Conservation (phyloP, 2,888 invertebrate species). For the Pseudococcus longispinus region DNA sequence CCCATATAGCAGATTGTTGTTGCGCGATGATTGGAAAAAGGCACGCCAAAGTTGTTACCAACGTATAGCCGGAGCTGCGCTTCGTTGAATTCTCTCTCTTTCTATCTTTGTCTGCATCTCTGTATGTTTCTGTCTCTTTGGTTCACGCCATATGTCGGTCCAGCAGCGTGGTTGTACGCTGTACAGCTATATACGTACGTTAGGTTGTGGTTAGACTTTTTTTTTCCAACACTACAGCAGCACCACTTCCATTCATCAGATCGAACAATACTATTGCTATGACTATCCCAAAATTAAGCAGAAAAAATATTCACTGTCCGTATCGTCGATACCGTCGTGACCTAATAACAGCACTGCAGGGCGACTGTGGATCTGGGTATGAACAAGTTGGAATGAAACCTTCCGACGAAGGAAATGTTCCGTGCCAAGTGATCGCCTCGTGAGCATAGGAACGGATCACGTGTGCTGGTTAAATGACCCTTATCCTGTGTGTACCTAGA, state of each 20-base stretch:
- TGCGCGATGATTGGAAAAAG: conserved; percentile 30
- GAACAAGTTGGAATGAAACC: background rate
- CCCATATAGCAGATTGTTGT: conserved; percentile 21
- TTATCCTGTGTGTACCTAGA: background rate
- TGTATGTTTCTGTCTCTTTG: background rate
- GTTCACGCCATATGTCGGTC: conserved; percentile 21
- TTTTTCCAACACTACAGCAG: conserved; percentile 8
- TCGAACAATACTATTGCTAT: background rate
- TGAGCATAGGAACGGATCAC: background rate
- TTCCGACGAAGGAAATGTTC: background rate
- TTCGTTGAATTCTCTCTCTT: conserved; percentile 13
- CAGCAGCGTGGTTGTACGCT: background rate
- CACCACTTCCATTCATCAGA: conserved; percentile 20
- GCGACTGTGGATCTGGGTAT: background rate
- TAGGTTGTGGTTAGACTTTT: background rate
- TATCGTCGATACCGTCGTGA: background rate
- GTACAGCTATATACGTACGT: background rate
- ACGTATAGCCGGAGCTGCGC: conserved; percentile 25
- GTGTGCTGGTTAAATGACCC: conserved; percentile 16
- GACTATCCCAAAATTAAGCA: conserved; percentile 28
- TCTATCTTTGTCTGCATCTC: background rate
- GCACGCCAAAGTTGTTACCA: conserved; percentile 12
- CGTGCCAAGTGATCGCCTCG: conserved; percentile 6
- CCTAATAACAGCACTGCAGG: background rate
- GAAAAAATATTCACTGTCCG: background rate